Conservation (phyloP, 2,113 vertebrate species). For the Pluvianellus socialis region DNA sequence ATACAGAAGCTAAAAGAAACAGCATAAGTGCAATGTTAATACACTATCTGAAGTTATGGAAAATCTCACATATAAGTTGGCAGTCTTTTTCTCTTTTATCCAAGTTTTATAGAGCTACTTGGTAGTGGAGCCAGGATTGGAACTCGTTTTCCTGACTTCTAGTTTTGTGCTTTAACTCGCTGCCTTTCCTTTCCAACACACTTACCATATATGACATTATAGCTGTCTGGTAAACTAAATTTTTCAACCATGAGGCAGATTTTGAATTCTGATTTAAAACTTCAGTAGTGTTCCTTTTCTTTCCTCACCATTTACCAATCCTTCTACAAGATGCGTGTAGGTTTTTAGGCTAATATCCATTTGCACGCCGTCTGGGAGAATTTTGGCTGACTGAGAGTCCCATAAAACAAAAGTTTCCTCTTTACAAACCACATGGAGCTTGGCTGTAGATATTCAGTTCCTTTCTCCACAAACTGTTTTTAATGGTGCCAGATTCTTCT, state of each 20-base stretch:
- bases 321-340: slow-evolving; percentile 46
- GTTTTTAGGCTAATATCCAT: slow-evolving; percentile 67
- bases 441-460: slow-evolving; percentile 66
- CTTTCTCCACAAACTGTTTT: slow-evolving; percentile 69
- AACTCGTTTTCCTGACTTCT: slow-evolving; percentile 55
- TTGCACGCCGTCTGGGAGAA: slow-evolving; percentile 63
- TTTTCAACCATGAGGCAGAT: slow-evolving; percentile 54
- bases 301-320: slow-evolving; percentile 3
- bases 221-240: slow-evolving; percentile 58
- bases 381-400: slow-evolving; percentile 62
- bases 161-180: slow-evolving; percentile 39
- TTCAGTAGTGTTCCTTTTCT: slow-evolving; percentile 43
- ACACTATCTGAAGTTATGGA: slow-evolving; percentile 44
- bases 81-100: slow-evolving; percentile 26
- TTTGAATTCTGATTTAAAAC: slow-evolving; percentile 57
- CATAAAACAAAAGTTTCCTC: slow-evolving; percentile 67
- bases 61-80: slow-evolving; percentile 41
- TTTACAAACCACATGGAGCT: slow-evolving; percentile 69
- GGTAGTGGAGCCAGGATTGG: slow-evolving; percentile 47
- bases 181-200: slow-evolving; percentile 51
- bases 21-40: slow-evolving; percentile 61
- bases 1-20: slow-evolving; percentile 38
- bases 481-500: slow-evolving; percentile 70
- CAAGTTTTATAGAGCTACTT: slow-evolving; percentile 44
- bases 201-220: slow-evolving; percentile 51